Percentiles rank a stretch among this genome's conserved stretches.
These are phyloP conservation scores for Drosophila neocordata DNA, from an alignment of 1,140 invertebrate species.

Conservation along the genomic window DNA sequence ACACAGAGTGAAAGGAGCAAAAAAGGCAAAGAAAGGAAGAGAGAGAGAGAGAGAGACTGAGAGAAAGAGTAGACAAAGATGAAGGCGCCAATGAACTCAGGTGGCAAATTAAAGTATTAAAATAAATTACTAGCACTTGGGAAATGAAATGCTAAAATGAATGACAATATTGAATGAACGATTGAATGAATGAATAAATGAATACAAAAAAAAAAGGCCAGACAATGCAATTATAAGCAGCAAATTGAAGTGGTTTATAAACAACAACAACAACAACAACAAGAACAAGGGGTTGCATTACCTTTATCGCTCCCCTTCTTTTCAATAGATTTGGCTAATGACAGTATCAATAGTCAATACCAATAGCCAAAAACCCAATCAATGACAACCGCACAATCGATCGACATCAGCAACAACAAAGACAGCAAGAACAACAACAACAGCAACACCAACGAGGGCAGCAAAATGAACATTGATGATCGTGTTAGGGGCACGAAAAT, in stretches of 20 bases:
- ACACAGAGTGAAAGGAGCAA: not conserved
- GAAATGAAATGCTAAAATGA: slow-evolving; percentile 15
- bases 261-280: not conserved
- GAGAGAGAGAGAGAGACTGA: not conserved
- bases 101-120: slow-evolving; percentile 78
- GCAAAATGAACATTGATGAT: slow-evolving; percentile 71
- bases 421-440: slow-evolving; percentile 33
- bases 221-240: slow-evolving; percentile 73
- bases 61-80: not conserved
- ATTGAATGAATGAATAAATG: not conserved
- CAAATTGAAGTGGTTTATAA: slow-evolving; percentile 50
- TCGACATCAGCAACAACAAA: slow-evolving; percentile 13
- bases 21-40: slow-evolving; percentile 13
- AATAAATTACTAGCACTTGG: slow-evolving; percentile 57
- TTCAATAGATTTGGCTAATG: slow-evolving; percentile 30
- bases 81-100: slow-evolving; percentile 64
- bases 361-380: slow-evolving; percentile 27
- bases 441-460: slow-evolving; percentile 22
- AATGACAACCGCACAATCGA: slow-evolving; percentile 72
- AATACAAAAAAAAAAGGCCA: slow-evolving; percentile 17
- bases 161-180: not conserved
- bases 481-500: slow-evolving; percentile 35
- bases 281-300: not conserved
- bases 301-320: slow-evolving; percentile 3
- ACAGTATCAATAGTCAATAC: slow-evolving; percentile 60